These are phyloP conservation scores for Poeciliopsis infans DNA, from an alignment of 2,797 vertebrate genomes.

Conservation along the genomic window DNA sequence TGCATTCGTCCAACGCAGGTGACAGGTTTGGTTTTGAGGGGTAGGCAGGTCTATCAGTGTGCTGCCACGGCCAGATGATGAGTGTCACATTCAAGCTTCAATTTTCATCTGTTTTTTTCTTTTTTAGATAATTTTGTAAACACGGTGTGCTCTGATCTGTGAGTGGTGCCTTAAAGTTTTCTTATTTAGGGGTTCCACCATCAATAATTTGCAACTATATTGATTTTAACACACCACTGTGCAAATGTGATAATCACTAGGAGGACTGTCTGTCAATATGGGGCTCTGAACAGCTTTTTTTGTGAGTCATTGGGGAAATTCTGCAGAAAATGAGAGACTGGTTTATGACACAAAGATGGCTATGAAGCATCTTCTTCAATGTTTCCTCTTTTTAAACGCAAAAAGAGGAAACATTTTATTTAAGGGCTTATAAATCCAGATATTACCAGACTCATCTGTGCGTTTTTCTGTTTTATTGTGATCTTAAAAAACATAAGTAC, in stretches of 20 bases:
- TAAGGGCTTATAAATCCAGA: background rate
- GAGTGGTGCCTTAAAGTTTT: constrained; percentile 1
- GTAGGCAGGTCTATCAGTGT: constrained; percentile 6
- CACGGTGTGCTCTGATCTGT: background rate
- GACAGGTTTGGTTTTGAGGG: constrained; percentile 35
- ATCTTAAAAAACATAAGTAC: background rate
- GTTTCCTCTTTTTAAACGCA: no score
- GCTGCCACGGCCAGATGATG: constrained; percentile 14
- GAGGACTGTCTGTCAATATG: background rate
- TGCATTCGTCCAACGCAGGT: constrained; percentile 15
- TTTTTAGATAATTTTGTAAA: background rate
- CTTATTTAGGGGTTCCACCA: background rate
- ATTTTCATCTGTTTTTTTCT: background rate
- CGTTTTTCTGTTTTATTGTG: background rate
- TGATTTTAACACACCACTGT: background rate
- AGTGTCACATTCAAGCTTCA: constrained; percentile 12
- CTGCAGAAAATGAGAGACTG: constrained; percentile 1
- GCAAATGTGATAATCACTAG: background rate
- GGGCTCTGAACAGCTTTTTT: background rate
- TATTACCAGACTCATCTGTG: background rate
- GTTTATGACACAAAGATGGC: background rate
- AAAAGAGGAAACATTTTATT: background rate
- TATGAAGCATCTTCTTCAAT: no score
- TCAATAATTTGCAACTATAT: background rate
- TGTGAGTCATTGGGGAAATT: constrained; percentile 1